Base-by-base conservation (phyloP, 2,888 invertebrate genomes). In the Agrotis clavis region DNA sequence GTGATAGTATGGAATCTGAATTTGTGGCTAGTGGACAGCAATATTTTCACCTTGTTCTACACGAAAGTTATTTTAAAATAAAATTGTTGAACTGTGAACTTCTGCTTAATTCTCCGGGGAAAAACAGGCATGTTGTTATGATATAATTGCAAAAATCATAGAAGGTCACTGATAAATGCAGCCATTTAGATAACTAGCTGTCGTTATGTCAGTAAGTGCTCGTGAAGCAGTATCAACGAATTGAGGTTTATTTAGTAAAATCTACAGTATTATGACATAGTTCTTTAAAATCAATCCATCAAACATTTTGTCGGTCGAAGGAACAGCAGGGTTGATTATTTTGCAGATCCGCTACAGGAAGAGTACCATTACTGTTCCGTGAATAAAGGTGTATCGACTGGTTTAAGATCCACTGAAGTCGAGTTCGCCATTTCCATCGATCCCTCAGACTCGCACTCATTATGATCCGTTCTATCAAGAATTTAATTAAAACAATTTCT, bases 111-210 rank as follows among this genome's bases (percentile, higher is more conserved):
- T 5, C 56, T 57, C 3, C n/a, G 57, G 35, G 57, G n/a, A 57
- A 35, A 57, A 35, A 57, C 57, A 57, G 35, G n/a, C n/a, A 0
- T 14, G 35, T 57, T n/a, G 18, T 35, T 57, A 57, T n/a, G 35
- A 41, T 57, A 35, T 35, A 41, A 19, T 56, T 50, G 25, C 21
- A 19, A 53, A 74, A 72, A 62, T 57, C 4, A 35, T 21, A 45
- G 71, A 82, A 83, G 83, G 83, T 66, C 76, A 71, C 11, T 65
- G 48, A 53, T 83, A 79, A 85, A 71, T 56, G 60, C 53, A 67
- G 25, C 51, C 16, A 70, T 68, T 79, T 71, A 67, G 30, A 66
- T 67, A 79, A 83, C 72, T 76, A 68, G 62, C 64, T 6, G 61
- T 74, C 45, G 53, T 71, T 79, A 79, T 60, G 61, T 62, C 30